Base-by-base conservation (phyloP, 1,140 invertebrate species). In the Anastrepha ludens region DNA sequence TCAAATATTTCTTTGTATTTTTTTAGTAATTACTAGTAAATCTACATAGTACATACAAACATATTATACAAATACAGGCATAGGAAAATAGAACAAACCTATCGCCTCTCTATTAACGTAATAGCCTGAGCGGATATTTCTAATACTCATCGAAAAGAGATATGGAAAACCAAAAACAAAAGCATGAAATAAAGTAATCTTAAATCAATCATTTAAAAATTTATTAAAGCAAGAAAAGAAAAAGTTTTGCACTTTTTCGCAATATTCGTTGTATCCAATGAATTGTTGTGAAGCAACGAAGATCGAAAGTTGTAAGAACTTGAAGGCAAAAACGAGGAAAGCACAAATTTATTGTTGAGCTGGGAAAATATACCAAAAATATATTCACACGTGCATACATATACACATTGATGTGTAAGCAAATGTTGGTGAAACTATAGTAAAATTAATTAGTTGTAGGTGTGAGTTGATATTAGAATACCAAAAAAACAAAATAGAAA, bases 1-100 rank as follows among this genome's bases (percentile, higher is more conserved):
- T 70, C 65, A 70, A 39, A 70, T 67, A 74, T 47, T 74, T 74
- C 67, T 44, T 67, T 74, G 15, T 74, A 74, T 39, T 74, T 74
- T 70, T 70, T 47, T 74, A 44, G 41, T 74, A 74, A 74, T 5
- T 17, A 74, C 11, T 13, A 15, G 13, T 74, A 74, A 17, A 47
- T 47, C 1, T 74, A 55, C 6, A 74, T 44, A 74, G 29, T 74
- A 65, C 17, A 5, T 65, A 65, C 6, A 15, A 41, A 74, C 17
- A 74, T 17, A 15, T 47, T 55, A 74, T 44, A 65, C 2, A 65
- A 13, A 65, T 65, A 29, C 60, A 9, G 9, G 17, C 15, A 13
- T 67, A 67, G 6, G 39, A 41, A 13, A 41, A 1, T 39, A 29
- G 29, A 29, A 29, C 29, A 29, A 29, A 67, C 29, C 11, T 20